Evolutionary conservation across 2,113 vertebrate species (phyloP).

Genomic region (Equus quagga): DNA sequence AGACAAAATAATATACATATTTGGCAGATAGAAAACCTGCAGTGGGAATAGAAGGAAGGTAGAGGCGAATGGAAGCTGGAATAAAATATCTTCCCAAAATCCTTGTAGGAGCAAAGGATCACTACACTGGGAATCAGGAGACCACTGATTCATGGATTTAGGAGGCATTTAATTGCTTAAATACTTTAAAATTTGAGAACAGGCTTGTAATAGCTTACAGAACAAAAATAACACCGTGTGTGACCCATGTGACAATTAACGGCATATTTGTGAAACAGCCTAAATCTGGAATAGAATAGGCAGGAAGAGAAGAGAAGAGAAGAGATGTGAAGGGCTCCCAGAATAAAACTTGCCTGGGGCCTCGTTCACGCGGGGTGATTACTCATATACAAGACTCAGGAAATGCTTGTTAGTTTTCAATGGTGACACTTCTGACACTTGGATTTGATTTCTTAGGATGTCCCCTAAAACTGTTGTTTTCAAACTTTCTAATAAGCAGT

Average conservation of each 20-base stretch:
- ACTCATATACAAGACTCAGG: conserved; percentile 34
- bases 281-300: conserved; percentile 7
- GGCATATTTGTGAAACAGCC: conserved; percentile 15
- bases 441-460: conserved; percentile 38
- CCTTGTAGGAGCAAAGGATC: neutral
- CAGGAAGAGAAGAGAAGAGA: conserved; percentile 15
- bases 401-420: conserved; percentile 23
- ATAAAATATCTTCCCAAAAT: neutral
- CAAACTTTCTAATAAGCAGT: conserved; percentile 52
- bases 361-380: neutral
- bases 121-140: neutral
- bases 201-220: neutral
- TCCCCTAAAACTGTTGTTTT: neutral
- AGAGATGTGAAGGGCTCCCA: neutral
- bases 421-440: conserved; percentile 35
- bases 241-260: neutral
- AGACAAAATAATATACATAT: neutral
- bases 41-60: neutral
- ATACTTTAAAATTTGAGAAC: conserved; percentile 4
- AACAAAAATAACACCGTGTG: conserved; percentile 9
- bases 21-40: neutral
- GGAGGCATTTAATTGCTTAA: conserved; percentile 46
- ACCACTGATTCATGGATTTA: neutral
- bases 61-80: neutral
- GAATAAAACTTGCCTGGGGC: conserved; percentile 63